Base-by-base conservation (phyloP, 2,797 vertebrate species). In the Peromyscus melanophrys region DNA sequence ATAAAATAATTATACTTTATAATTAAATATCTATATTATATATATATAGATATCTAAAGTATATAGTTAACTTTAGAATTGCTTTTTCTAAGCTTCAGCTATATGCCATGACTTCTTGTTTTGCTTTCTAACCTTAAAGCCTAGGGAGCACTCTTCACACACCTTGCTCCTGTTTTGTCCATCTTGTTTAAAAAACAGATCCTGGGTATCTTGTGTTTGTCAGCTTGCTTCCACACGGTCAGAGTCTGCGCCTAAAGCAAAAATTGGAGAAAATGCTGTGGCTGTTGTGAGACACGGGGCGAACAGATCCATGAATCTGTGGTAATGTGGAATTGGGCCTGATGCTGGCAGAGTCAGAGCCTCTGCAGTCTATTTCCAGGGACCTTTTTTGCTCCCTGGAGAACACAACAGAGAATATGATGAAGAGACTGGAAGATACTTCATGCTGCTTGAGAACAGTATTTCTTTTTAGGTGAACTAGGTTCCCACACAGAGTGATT, bases 151-250 rank as follows among this genome's bases (percentile, higher is more conserved):
- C 34, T 63, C 29, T 31, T 76, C 69, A 88, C 86, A 98, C 98
- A 99, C 99, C 99, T 99, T 93, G 99, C 99, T 96, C 98, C 99
- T 96, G 94, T 98, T 98, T 99, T 99, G 98, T 99, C 99, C 99
- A 99, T 99, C 98, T 99, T 99, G 98, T 99, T 99, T 93, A 99
- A 98, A 98, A 99, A 99, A 96, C 99, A 99, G 92, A 99, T 98
- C 65, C 99, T 99, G 63, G 99, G 99, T 88, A 99, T 98, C 27
- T 98, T 98, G 97, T 99, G 99, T 96, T 99, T 99, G 97, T 99
- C 99, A 8, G 99, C 99, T 98, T 99, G 99, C 81, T 99, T 99
- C 99, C 99, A 99, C 63, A 99, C 99, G 0, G 99, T 99, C 97
- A 99, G 97, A 81, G 99, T 99, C 97, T 99, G 99, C 96, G 99